phyloP scores from a whole-genome alignment of 2,888 invertebrate genomes.

The Melinaea marsaeus region DNA sequence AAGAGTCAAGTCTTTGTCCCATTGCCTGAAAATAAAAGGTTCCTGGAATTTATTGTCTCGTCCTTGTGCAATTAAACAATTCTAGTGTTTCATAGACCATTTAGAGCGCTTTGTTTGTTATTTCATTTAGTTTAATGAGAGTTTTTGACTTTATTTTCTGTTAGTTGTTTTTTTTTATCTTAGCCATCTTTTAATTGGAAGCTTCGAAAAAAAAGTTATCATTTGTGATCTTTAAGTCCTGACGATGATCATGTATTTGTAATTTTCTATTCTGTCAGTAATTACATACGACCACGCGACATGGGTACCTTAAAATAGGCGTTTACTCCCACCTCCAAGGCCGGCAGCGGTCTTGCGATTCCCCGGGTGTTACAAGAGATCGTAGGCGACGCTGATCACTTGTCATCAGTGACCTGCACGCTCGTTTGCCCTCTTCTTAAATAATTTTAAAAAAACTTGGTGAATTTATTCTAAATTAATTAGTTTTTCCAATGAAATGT shows the following conservation, averaged over 20 bases:
- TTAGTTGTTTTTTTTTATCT: background rate
- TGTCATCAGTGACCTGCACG: too few species aligned
- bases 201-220: background rate
- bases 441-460: too few species aligned
- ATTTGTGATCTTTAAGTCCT: too few species aligned
- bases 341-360: too few species aligned
- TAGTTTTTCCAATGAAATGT: too few species aligned
- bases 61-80: slow-evolving; percentile 24
- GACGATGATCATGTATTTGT: background rate
- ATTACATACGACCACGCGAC: too few species aligned
- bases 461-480: too few species aligned
- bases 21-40: slow-evolving; percentile 26
- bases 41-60: slow-evolving; percentile 28
- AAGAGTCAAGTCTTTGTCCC: slow-evolving; percentile 20
- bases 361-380: too few species aligned
- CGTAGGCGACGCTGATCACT: too few species aligned
- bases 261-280: background rate
- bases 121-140: slow-evolving; percentile 7
- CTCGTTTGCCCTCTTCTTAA: too few species aligned
- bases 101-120: slow-evolving; percentile 11
- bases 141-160: background rate
- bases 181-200: slow-evolving; percentile 2
- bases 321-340: too few species aligned
- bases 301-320: too few species aligned
- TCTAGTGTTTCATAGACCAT: slow-evolving; percentile 8